phyloP scores from a whole-genome alignment of 2,113 vertebrate species.

The Agapornis roseicollis region DNA sequence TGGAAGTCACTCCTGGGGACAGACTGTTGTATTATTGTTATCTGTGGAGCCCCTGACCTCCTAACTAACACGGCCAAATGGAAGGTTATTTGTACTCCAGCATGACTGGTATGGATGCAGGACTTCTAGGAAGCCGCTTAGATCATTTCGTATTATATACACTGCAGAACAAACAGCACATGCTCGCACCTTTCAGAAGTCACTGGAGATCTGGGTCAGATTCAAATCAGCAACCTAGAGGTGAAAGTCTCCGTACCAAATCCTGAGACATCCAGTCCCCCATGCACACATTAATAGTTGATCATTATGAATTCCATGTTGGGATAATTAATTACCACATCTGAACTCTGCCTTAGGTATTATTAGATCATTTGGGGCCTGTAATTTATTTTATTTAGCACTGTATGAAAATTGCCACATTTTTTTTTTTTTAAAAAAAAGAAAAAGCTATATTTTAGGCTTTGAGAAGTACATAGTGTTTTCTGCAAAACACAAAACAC shows the following conservation, averaged over 20 bases:
- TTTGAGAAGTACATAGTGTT: conserved; percentile 40
- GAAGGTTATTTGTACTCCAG: neutral
- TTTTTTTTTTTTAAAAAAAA: neutral
- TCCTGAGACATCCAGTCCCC: conserved; percentile 65
- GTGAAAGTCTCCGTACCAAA: conserved; percentile 66
- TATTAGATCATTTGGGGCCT: conserved; percentile 58
- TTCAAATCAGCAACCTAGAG: conserved; percentile 69
- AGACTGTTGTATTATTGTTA: neutral
- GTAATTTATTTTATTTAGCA: conserved; percentile 63
- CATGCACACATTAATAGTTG: conserved; percentile 65
- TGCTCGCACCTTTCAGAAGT: conserved; percentile 53
- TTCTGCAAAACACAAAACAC: conserved; percentile 57
- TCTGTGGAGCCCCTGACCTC: neutral
- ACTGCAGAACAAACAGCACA: conserved; percentile 49
- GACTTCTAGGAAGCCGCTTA: neutral
- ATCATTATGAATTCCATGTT: conserved; percentile 63
- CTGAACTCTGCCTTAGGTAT: conserved; percentile 59
- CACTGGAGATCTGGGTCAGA: conserved; percentile 68
- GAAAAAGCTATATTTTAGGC: neutral
- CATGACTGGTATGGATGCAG: neutral
- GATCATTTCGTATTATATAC: conserved; percentile 31
- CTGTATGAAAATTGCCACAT: conserved; percentile 43
- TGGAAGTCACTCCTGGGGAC: neutral
- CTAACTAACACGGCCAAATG: neutral
- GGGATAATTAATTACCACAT: conserved; percentile 57